phyloP scores from a whole-genome alignment of 2,797 vertebrate species.

The Trichosurus vulpecula region DNA sequence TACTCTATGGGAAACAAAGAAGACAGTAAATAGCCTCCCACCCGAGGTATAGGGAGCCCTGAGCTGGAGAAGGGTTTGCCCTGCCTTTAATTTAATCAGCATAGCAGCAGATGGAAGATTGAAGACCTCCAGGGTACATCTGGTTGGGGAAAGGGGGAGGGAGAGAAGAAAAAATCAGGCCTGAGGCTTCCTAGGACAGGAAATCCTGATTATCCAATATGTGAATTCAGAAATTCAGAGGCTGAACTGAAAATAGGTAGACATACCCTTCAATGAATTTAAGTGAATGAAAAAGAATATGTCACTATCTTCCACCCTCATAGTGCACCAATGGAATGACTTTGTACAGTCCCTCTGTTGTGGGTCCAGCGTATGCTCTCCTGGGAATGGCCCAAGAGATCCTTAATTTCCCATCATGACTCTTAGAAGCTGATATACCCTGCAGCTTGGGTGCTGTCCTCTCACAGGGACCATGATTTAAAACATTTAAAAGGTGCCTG shows the following conservation, averaged over 20 bases:
- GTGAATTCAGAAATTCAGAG: not conserved
- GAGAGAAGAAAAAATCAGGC: not conserved
- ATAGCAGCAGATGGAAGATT: conserved; percentile 12
- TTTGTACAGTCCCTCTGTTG: not conserved
- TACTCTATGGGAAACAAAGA: not conserved
- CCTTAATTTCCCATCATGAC: not conserved
- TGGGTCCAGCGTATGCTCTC: not conserved
- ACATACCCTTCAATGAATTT: not conserved
- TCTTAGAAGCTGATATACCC: not conserved
- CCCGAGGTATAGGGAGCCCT: not conserved
- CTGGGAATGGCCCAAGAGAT: not conserved
- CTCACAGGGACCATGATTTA: not conserved
- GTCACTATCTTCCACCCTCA: not conserved
- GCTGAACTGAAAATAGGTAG: not conserved
- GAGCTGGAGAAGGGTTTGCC: not conserved
- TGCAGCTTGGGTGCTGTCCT: not conserved
- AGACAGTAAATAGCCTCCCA: not conserved
- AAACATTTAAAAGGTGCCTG: not conserved
- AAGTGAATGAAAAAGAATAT: not conserved
- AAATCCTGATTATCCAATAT: not conserved
- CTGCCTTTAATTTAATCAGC: conserved; percentile 7
- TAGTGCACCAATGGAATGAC: not conserved
- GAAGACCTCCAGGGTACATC: conserved; percentile 2
- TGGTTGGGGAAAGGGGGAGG: not conserved
- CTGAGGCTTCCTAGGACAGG: not conserved